Conservation (phyloP, 2,113 vertebrate species). For the Alligator sinensis region DNA sequence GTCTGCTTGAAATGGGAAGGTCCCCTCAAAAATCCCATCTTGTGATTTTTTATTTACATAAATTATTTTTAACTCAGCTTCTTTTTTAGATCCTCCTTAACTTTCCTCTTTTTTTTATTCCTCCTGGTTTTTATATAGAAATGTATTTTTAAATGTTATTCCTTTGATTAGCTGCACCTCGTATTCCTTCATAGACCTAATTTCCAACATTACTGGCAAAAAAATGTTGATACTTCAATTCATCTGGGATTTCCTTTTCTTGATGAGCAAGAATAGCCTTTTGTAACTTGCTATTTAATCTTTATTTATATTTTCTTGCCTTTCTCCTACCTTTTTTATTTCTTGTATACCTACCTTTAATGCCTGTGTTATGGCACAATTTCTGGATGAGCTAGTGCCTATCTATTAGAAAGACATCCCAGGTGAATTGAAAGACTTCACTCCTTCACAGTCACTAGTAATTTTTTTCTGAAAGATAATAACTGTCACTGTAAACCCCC, state of each 20-base stretch:
- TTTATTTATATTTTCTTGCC: neutral
- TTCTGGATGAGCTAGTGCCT: neutral
- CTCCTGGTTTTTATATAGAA: neutral
- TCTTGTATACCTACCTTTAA: slow-evolving; percentile 1
- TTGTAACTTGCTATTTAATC: neutral
- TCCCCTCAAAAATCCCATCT: neutral
- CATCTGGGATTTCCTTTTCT: neutral
- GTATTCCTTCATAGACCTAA: neutral
- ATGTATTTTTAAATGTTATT: neutral
- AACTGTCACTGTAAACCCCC: no score
- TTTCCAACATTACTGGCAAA: neutral
- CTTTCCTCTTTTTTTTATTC: neutral
- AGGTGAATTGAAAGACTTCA: neutral
- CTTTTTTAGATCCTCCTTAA: neutral
- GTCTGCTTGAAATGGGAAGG: neutral
- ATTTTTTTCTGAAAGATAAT: no score
- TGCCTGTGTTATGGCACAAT: neutral
- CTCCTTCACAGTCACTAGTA: neutral
- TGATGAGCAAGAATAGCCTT: neutral
- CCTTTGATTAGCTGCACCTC: neutral
- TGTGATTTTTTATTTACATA: neutral
- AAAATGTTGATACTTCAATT: neutral
- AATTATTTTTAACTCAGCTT: neutral
- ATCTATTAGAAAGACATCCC: neutral
- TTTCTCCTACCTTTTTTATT: slow-evolving; percentile 13